Conservation (phyloP, 2,888 invertebrate genomes). For the Cancer borealis region DNA sequence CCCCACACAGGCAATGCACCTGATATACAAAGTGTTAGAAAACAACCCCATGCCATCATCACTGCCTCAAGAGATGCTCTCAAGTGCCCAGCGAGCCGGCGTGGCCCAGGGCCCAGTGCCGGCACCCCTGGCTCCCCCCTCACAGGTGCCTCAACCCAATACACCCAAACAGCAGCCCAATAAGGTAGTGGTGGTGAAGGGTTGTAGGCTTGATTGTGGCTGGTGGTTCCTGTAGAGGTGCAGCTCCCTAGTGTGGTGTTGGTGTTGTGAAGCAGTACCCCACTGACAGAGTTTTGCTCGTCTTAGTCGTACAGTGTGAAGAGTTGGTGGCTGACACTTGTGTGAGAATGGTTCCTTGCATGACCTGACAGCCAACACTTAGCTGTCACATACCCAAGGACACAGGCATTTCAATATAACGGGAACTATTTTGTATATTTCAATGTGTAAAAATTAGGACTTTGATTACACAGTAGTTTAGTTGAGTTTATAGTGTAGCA, state of each 20-base stretch:
- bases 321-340: neutral
- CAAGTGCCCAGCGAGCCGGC: conserved; percentile 82
- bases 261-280: conserved; percentile 16
- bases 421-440: neutral
- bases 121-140: conserved; percentile 77
- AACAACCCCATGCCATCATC: conserved; percentile 93
- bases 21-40: conserved; percentile 96
- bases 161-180: conserved; percentile 62
- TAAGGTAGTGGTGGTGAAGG: conserved; percentile 48
- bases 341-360: conserved; percentile 22
- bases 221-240: conserved; percentile 11
- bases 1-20: conserved; percentile 91
- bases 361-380: no score
- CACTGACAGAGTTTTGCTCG: neutral
- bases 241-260: conserved; percentile 42
- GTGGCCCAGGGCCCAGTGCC: conserved; percentile 74
- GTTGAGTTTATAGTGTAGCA: neutral
- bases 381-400: no score
- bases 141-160: conserved; percentile 61
- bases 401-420: neutral
- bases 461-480: neutral
- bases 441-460: neutral
- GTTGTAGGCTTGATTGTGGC: neutral
- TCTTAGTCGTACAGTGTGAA: neutral
- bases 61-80: conserved; percentile 90